Evolutionary conservation across 1,140 invertebrate species (phyloP).

Genomic region (Sesamia nonagrioides): DNA sequence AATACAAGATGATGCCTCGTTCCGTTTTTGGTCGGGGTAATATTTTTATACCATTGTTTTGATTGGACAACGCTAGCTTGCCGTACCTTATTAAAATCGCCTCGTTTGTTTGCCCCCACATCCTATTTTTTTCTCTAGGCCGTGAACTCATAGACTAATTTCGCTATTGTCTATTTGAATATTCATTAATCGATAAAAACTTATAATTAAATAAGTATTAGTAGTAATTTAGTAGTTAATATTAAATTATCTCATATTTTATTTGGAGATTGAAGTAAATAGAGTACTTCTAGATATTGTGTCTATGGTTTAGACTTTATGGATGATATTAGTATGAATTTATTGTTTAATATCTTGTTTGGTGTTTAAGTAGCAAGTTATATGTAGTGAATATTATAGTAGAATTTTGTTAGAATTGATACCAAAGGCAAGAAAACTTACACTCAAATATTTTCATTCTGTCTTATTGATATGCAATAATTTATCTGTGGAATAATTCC

Average conservation of each 20-base stretch:
- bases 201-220: conserved; percentile 32
- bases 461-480: too few relatives aligned
- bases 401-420: background rate
- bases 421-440: conserved; percentile 2
- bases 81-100: background rate
- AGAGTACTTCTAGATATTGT: conserved; percentile 26
- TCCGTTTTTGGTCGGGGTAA: background rate
- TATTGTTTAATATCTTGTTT: conserved; percentile 41
- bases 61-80: background rate
- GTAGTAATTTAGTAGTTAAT: conserved; percentile 15
- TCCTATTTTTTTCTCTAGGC: background rate
- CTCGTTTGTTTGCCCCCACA: background rate
- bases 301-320: conserved; percentile 50
- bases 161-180: conserved; percentile 32
- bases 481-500: too few relatives aligned
- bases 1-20: background rate
- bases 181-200: background rate
- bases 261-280: conserved; percentile 17
- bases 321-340: conserved; percentile 58
- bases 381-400: conserved; percentile 16
- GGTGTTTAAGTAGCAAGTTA: conserved; percentile 28
- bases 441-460: background rate
- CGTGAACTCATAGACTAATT: conserved; percentile 25
- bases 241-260: conserved; percentile 41
- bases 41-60: conserved; percentile 15